Evolutionary conservation across 2,888 invertebrate genomes (phyloP), one percentile per base, ranked within the genome.

Genomic region (Diloba caeruleocephala): DNA sequence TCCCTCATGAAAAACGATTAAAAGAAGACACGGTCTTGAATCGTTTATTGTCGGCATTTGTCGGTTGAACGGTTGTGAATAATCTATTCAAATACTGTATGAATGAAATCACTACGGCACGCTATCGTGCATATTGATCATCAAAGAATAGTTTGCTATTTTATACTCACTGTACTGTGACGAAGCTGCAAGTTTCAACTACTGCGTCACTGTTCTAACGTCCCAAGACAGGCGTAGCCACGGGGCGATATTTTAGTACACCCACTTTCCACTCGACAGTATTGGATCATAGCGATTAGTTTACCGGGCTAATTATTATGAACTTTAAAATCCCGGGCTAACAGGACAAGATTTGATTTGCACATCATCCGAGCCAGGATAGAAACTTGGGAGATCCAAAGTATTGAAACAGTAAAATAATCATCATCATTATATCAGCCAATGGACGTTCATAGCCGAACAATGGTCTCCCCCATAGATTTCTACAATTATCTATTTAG

Each of bases 1-100:
- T 68, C 60, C 53, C 70, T 50, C 44, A 50, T 58, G 10, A 55
- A 48, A 42, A 43, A 41, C 34, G 23, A 38, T 25, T 17, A 14
- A 5, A 41, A 33, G 23, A 54, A 39, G 36, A 48, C 36, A 46
- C 8, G 19, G 38, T 10, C 29, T 1, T 8, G 28, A 44, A 31
- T 62, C 19, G 26, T 46, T 50, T 25, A 41, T 49, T 57, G 65
- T 37, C 31, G 28, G 6, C 19, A 49, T 57, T 64, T 19, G 15
- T 36, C 25, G n/a, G 43, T 43, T 64, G 42, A 57, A 48, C 64
- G 42, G 26, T 34, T 41, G 36, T 32, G 36, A 37, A 43, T 39
- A 21, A 56, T 42, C 42, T 13, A 42, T 56, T 63, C 41, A 32
- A 38, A 38, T 26, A 33, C 28, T 64, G 42, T 36, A 57, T 57